Evolutionary conservation across 2,113 vertebrate genomes (phyloP).

Genomic region (Xenopus tropicalis): UCB_Xtro_10.0 CM004446.2:82310501-82311000

Average conservation of each 20-base stretch:
- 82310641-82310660: neutral
- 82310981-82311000: no score
- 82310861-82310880: slow-evolving; percentile 13
- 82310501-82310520: no score
- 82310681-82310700: neutral
- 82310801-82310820: slow-evolving; percentile 20
- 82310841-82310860: slow-evolving; percentile 24
- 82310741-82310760: neutral
- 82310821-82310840: slow-evolving; percentile 17
- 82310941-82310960: neutral
- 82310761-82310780: slow-evolving; percentile 15
- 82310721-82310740: slow-evolving; percentile 3
- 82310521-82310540: neutral
- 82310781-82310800: slow-evolving; percentile 33
- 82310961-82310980: no score
- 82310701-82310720: neutral
- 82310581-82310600: neutral
- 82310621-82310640: slow-evolving; percentile 4
- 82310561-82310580: neutral
- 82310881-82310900: neutral
- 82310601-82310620: neutral
- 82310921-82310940: neutral
- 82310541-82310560: neutral
- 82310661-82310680: neutral
- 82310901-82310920: neutral